Conservation (phyloP, 2,113 vertebrate species). For the Gymnorhina tibicen region DNA sequence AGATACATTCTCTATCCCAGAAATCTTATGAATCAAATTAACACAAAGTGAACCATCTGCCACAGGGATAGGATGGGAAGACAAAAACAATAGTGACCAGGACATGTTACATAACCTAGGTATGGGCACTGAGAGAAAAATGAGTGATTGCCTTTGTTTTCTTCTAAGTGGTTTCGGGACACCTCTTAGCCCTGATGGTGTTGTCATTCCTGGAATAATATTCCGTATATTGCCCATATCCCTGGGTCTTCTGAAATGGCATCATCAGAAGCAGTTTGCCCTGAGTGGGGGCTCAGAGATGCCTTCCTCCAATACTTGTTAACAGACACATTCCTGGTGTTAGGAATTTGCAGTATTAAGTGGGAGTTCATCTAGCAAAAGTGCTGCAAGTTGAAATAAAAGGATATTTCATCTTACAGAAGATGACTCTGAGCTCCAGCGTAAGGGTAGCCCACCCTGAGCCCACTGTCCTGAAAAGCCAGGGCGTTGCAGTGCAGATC, state of each 20-base stretch:
- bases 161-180: neutral
- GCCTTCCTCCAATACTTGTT: neutral
- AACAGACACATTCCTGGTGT: neutral
- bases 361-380: neutral
- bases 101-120: neutral
- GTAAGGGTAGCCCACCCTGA: neutral
- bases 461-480: neutral
- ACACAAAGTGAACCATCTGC: neutral
- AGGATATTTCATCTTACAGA: neutral
- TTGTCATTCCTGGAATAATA: neutral
- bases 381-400: neutral
- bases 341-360: neutral
- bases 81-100: neutral
- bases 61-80: neutral
- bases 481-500: neutral
- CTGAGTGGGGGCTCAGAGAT: neutral
- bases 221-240: neutral
- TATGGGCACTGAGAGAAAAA: neutral
- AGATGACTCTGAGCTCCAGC: neutral
- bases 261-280: neutral
- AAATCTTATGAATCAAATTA: conserved; percentile 23
- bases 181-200: neutral
- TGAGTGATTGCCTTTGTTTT: neutral
- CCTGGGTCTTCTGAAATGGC: neutral
- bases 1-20: neutral